phyloP scores from a whole-genome alignment of 2,888 invertebrate genomes.

The Ormyrus thymus region DNA sequence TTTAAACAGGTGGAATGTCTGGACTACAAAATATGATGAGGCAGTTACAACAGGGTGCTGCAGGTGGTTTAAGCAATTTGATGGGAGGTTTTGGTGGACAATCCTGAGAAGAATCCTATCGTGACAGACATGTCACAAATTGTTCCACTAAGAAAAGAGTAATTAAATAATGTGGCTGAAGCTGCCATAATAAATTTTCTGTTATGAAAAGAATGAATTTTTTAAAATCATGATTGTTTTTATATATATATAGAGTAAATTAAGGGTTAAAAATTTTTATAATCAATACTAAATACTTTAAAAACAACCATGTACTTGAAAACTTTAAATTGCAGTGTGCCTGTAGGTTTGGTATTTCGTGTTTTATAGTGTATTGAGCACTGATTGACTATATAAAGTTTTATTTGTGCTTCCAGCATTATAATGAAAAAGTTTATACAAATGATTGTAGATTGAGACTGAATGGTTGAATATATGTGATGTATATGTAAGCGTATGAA shows the following conservation, averaged over 20 bases:
- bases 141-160: slow-evolving; percentile 34
- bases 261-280: slow-evolving; percentile 42
- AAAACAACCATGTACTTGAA: slow-evolving; percentile 11
- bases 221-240: slow-evolving; percentile 37
- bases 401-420: slow-evolving; percentile 10
- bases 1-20: slow-evolving; percentile 90
- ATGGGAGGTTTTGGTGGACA: slow-evolving; percentile 79
- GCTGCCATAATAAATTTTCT: slow-evolving; percentile 84
- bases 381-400: background rate
- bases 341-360: background rate
- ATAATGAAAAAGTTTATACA: background rate
- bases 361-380: background rate
- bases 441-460: background rate
- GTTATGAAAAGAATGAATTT: slow-evolving; percentile 64
- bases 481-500: background rate
- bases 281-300: slow-evolving; percentile 13
- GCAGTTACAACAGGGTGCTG: slow-evolving; percentile 85
- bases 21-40: slow-evolving; percentile 99
- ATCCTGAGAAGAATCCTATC: slow-evolving; percentile 66
- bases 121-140: slow-evolving; percentile 18
- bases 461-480: background rate
- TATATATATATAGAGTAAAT: slow-evolving; percentile 26
- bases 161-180: slow-evolving; percentile 12
- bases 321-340: background rate
- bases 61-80: slow-evolving; percentile 78